phyloP scores from a whole-genome alignment of 2,797 vertebrate genomes.

The Anas acuta region DNA sequence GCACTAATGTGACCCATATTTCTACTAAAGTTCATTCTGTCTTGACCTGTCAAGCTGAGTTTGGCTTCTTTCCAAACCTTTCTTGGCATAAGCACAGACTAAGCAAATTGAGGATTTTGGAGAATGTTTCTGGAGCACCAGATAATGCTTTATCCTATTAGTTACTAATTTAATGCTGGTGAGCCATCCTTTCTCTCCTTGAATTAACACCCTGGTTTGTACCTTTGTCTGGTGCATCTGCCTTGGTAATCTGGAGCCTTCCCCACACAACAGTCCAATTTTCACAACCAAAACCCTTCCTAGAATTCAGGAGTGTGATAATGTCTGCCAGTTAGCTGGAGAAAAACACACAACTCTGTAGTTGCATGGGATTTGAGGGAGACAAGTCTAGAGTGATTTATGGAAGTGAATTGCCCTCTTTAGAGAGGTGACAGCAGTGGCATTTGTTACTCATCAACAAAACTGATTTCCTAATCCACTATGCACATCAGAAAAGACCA shows the following conservation, averaged over 20 bases:
- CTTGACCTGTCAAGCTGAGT: background rate
- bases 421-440: background rate
- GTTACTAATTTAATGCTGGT: conserved; percentile 15
- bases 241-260: background rate
- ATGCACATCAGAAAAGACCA: background rate
- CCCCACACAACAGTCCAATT: background rate
- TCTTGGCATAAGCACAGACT: background rate
- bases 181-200: conserved; percentile 16
- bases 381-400: background rate
- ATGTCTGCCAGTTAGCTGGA: background rate
- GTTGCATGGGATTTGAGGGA: background rate
- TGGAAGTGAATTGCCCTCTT: background rate
- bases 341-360: background rate
- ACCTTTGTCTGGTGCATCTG: background rate
- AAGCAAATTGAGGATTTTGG: background rate
- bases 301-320: background rate
- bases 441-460: background rate
- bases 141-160: conserved; percentile 36
- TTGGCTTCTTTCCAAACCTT: conserved; percentile 20
- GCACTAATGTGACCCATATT: background rate
- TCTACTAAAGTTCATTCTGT: conserved; percentile 4
- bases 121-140: conserved; percentile 9
- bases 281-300: background rate
- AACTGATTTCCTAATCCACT: background rate
- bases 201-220: conserved; percentile 17